Percentiles rank a stretch among this genome's conserved stretches.
These are phyloP conservation scores for Calycopis cecrops DNA, from an alignment of 1,140 invertebrate species.

Conservation along the genomic window DNA sequence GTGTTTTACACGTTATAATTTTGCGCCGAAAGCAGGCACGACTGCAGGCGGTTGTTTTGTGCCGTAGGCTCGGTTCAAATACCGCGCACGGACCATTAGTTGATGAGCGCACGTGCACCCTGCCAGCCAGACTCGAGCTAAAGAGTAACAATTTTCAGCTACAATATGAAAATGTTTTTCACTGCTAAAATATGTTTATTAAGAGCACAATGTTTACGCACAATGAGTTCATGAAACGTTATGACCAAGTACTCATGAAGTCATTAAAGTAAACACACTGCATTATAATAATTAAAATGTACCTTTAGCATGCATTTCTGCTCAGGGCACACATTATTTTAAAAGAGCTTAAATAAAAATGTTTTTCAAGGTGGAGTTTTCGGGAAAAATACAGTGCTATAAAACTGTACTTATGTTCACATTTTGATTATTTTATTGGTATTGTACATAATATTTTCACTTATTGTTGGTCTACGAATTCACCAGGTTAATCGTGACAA, in stretches of 20 bases:
- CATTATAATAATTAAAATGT: conserved; percentile 21
- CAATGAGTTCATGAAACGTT: conserved; percentile 58
- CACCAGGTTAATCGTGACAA: no score
- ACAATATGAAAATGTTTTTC: conserved; percentile 69
- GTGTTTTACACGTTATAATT: conserved; percentile 74
- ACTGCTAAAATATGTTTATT: conserved; percentile 62
- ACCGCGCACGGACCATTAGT: conserved; percentile 73
- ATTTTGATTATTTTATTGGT: conserved; percentile 15
- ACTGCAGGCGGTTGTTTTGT: conserved; percentile 61
- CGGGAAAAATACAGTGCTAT: conserved; percentile 5
- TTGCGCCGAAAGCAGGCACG: conserved; percentile 65
- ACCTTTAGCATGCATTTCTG: conserved; percentile 59
- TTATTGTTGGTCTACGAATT: no score
- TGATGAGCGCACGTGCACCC: conserved; percentile 68
- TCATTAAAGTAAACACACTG: conserved; percentile 15
- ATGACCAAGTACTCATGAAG: conserved; percentile 32
- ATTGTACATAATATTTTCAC: no score
- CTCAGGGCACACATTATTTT: conserved; percentile 32
- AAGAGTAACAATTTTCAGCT: conserved; percentile 68
- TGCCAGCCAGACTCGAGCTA: conserved; percentile 50
- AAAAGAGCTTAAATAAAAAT: conserved; percentile 42
- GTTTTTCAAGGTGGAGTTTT: conserved; percentile 16
- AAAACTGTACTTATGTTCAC: conserved; percentile 31
- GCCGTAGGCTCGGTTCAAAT: conserved; percentile 70
- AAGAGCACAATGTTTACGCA: conserved; percentile 67